Percentiles rank a stretch among this genome's conserved stretches.
These are phyloP conservation scores for Hemistola chrysoprasaria DNA, from an alignment of 2,888 invertebrate species.

Conservation along the genomic window DNA sequence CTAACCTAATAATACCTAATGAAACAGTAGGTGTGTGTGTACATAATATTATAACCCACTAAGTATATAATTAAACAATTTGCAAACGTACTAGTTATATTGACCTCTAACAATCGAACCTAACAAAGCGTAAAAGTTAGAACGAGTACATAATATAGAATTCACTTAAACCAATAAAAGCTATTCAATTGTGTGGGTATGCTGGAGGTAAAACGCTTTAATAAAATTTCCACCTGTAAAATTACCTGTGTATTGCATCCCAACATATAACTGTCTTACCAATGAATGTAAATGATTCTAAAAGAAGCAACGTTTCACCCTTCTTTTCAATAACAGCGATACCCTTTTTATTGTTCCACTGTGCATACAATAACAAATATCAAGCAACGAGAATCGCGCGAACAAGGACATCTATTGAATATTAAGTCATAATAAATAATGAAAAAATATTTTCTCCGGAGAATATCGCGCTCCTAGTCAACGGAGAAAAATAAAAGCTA, in stretches of 20 bases:
- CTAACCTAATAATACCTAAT: too few relatives aligned
- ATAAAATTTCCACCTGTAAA: constrained; percentile 13
- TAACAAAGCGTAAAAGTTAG: too few relatives aligned
- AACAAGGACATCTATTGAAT: constrained; percentile 37
- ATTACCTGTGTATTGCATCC: constrained; percentile 13
- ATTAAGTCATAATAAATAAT: constrained; percentile 34
- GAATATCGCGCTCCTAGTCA: constrained; percentile 12
- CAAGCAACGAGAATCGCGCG: constrained; percentile 34
- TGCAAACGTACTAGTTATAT: too few relatives aligned
- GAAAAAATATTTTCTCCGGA: constrained; percentile 19
- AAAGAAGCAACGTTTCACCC: constrained; percentile 48
- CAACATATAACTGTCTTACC: constrained; percentile 23
- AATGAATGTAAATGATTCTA: constrained; percentile 59
- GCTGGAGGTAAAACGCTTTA: not conserved
- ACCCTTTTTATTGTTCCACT: constrained; percentile 44
- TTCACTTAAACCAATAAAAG: too few relatives aligned
- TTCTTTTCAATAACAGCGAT: constrained; percentile 49
- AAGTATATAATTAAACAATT: too few relatives aligned
- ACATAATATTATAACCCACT: too few relatives aligned
- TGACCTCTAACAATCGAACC: too few relatives aligned
- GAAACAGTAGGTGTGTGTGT: too few relatives aligned
- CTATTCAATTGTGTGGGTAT: constrained; percentile 5
- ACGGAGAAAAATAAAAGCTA: constrained; percentile 21
- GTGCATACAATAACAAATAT: constrained; percentile 49
- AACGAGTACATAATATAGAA: too few relatives aligned